Evolutionary conservation across 2,113 vertebrate species (phyloP).

Genomic region (Rhinolophus ferrumequinum): DNA sequence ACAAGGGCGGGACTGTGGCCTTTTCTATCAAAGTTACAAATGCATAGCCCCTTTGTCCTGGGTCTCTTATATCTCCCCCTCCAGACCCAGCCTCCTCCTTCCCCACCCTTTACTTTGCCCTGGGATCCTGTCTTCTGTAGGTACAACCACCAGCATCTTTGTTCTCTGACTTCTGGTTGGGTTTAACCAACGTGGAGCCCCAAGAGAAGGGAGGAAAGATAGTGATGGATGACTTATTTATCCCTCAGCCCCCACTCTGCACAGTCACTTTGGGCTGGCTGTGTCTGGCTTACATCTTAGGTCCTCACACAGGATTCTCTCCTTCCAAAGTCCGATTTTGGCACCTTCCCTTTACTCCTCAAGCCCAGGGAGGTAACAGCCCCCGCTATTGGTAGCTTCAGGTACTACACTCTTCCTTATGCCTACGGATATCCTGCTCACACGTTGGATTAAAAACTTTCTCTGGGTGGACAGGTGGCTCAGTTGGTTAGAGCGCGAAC

Average conservation of each 20-base stretch:
- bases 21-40: neutral
- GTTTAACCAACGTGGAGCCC: neutral
- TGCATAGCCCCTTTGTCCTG: neutral
- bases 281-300: neutral
- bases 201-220: neutral
- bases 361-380: neutral
- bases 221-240: neutral
- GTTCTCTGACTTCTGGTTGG: neutral
- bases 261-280: neutral
- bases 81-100: neutral
- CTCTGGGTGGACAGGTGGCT: neutral
- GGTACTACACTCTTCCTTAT: neutral
- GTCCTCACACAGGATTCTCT: neutral
- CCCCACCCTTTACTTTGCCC: neutral
- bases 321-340: neutral
- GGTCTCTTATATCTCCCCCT: neutral
- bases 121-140: neutral
- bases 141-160: neutral
- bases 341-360: neutral
- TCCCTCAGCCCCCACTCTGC: neutral
- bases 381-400: neutral
- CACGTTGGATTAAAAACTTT: neutral
- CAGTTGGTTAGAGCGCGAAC: no score
- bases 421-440: neutral
- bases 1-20: rapidly evolving